Percentiles rank a stretch among this genome's conserved stretches.
These are phyloP conservation scores for Hoplias malabaricus DNA, from an alignment of 2,113 vertebrate genomes.

Conservation along the genomic window DNA sequence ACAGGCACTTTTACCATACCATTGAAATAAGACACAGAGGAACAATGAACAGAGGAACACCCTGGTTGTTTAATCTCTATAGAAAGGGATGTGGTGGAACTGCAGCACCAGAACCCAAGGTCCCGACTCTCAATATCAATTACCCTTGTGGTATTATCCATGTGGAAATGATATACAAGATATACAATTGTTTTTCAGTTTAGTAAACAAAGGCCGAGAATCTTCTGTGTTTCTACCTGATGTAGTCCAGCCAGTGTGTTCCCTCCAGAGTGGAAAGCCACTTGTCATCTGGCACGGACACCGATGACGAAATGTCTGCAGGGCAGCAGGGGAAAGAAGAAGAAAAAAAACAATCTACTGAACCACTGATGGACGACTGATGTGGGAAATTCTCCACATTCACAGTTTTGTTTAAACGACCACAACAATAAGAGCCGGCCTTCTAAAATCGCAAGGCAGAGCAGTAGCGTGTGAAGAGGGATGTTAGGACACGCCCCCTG, in stretches of 20 bases:
- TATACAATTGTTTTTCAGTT: too few species aligned
- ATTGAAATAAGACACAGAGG: too few species aligned
- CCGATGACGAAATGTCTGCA: conserved; percentile 79
- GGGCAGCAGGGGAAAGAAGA: too few species aligned
- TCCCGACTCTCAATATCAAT: too few species aligned
- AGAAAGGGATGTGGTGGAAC: too few species aligned
- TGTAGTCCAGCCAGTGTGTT: conserved; percentile 87
- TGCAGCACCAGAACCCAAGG: too few species aligned
- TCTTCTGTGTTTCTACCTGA: conserved; percentile 71
- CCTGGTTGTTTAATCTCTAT: too few species aligned
- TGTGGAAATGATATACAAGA: too few species aligned
- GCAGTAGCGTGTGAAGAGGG: conserved; percentile 1
- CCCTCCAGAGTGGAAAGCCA: conserved; percentile 91
- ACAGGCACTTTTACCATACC: too few species aligned
- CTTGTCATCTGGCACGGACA: conserved; percentile 81
- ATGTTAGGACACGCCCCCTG: not conserved
- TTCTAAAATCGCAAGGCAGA: not conserved
- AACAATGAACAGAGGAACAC: too few species aligned
- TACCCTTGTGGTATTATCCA: too few species aligned
- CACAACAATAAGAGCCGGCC: not conserved
- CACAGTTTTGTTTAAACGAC: not conserved
- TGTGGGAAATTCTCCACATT: not conserved
- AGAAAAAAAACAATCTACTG: not conserved
- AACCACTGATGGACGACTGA: not conserved
- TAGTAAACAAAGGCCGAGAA: too few species aligned